Conservation (phyloP, 2,797 vertebrate genomes). For the Sternarchorhynchus goeldii region DNA sequence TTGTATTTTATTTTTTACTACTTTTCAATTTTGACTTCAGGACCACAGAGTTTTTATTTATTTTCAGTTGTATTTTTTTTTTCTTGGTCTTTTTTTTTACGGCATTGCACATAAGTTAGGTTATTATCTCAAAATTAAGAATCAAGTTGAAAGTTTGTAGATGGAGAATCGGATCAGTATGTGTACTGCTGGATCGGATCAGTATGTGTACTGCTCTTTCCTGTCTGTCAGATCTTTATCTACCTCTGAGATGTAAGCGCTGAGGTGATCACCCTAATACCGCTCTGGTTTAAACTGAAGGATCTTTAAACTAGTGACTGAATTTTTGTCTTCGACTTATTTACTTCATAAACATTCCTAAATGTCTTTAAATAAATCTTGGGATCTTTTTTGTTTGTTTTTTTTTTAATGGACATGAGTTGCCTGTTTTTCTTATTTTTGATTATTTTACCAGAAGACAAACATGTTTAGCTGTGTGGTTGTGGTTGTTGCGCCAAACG, state of each 20-base stretch:
- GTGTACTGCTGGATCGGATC: constrained; percentile 42
- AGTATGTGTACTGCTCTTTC: constrained; percentile 28
- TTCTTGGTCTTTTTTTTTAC: constrained; percentile 45
- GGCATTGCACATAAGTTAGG: constrained; percentile 56
- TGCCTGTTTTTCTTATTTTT: constrained; percentile 22
- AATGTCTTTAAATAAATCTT: constrained; percentile 55
- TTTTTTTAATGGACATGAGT: constrained; percentile 40
- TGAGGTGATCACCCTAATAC: constrained; percentile 32
- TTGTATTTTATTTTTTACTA: constrained; percentile 34
- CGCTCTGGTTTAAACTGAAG: constrained; percentile 43
- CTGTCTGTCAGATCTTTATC: constrained; percentile 51
- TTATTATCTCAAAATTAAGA: constrained; percentile 39
- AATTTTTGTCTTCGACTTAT: constrained; percentile 43
- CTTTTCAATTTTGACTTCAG: constrained; percentile 40
- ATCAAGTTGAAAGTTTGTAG: constrained; percentile 54
- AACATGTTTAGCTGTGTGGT: constrained; percentile 28
- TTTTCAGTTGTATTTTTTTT: constrained; percentile 53
- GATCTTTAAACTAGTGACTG: constrained; percentile 47
- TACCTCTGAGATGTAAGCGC: constrained; percentile 59
- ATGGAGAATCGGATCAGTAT: constrained; percentile 28
- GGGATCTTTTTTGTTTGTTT: background rate
- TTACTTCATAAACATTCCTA: constrained; percentile 40
- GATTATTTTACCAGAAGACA: constrained; percentile 7
- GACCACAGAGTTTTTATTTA: constrained; percentile 53
- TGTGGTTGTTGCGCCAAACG: background rate